Evolutionary conservation across 1,140 invertebrate species (phyloP).

Genomic region (Drosophila yakuba): DNA sequence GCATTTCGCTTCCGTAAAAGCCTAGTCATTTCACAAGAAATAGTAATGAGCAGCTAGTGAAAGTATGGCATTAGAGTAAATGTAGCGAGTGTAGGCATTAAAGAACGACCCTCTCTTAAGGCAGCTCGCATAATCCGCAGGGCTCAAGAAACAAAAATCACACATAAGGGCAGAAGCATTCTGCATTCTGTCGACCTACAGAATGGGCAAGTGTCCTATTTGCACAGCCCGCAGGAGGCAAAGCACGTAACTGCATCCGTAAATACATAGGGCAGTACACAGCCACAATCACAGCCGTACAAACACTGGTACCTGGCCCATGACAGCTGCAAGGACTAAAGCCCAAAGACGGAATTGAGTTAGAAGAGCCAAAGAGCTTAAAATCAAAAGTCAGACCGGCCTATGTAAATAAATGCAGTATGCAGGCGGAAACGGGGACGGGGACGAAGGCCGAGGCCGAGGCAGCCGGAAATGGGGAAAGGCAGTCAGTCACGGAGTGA

Average conservation of each 20-base stretch:
- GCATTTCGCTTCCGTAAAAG: background rate
- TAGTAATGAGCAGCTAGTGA: constrained; percentile 7
- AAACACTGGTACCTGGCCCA: constrained; percentile 47
- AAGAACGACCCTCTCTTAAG: constrained; percentile 13
- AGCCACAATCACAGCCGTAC: constrained; percentile 13
- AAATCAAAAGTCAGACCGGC: constrained; percentile 78
- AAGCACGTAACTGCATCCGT: constrained; percentile 74
- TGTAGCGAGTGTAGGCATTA: constrained; percentile 17
- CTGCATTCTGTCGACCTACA: constrained; percentile 40
- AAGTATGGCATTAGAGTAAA: constrained; percentile 29
- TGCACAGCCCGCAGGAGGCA: constrained; percentile 46
- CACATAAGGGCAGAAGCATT: constrained; percentile 21
- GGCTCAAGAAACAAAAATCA: constrained; percentile 62
- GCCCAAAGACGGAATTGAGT: constrained; percentile 70
- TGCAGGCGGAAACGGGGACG: constrained; percentile 41
- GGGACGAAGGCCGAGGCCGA: background rate
- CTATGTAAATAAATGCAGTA: constrained; percentile 83
- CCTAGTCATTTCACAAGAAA: background rate
- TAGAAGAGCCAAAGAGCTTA: constrained; percentile 71
- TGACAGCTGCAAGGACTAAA: constrained; percentile 59
- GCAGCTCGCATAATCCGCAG: constrained; percentile 38
- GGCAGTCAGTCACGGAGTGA: constrained; percentile 43
- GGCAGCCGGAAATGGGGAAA: constrained; percentile 29
- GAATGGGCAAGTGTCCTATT: constrained; percentile 47
- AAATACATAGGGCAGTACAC: constrained; percentile 58